Conservation (phyloP, 1,140 invertebrate genomes). For the Saccostrea echinata region DNA sequence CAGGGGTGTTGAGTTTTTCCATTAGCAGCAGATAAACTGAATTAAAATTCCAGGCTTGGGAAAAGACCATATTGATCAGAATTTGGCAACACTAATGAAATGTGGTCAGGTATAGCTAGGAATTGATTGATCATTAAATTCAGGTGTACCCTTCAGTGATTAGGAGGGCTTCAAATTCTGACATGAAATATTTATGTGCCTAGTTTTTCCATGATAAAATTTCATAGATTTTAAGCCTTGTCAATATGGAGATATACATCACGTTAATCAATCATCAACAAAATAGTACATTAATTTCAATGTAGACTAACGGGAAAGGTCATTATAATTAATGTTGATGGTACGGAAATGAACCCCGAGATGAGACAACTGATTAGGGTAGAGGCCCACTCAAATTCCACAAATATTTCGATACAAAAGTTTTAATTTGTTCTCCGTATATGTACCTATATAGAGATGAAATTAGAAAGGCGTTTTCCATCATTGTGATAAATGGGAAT, state of each 20-base stretch:
- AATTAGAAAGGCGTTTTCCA: neutral
- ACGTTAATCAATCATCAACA: neutral
- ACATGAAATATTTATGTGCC: slow-evolving; percentile 16
- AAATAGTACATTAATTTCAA: neutral
- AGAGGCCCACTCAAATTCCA: slow-evolving; percentile 21
- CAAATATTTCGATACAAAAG: slow-evolving; percentile 5
- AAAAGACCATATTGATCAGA: neutral
- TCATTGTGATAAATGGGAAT: neutral
- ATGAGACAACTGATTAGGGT: neutral
- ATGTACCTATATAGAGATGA: slow-evolving; percentile 5
- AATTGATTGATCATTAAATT: neutral
- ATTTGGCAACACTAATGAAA: slow-evolving; percentile 1
- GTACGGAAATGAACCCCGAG: neutral
- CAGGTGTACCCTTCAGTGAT: neutral
- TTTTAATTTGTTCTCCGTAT: slow-evolving; percentile 22
- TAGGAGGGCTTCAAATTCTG: neutral
- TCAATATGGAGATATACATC: neutral
- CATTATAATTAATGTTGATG: neutral
- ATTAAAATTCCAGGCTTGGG: slow-evolving; percentile 10
- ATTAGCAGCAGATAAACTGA: slow-evolving; percentile 22
- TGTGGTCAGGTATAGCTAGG: neutral
- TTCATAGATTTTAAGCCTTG: neutral
- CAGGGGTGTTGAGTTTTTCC: neutral
- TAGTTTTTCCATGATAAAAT: neutral
- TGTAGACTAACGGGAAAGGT: neutral